These are phyloP conservation scores for Zygogramma bicolorata DNA, from an alignment of 2,888 invertebrate species.

Conservation along the genomic window DNA sequence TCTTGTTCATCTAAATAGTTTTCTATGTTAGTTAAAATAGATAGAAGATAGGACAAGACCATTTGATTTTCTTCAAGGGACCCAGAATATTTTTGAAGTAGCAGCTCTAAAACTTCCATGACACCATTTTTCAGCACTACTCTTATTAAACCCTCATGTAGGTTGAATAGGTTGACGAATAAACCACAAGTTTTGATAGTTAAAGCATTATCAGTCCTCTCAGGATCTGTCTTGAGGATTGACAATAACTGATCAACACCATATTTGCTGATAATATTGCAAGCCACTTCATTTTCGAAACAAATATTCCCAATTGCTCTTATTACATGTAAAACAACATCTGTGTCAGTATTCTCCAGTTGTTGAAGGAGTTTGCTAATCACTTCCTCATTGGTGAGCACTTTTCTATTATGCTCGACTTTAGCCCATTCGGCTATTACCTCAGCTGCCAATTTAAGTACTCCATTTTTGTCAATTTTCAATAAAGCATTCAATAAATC, in stretches of 20 bases:
- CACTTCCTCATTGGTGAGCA: conserved; percentile 74
- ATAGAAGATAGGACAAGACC: conserved; percentile 69
- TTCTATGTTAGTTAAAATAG: conserved; percentile 73
- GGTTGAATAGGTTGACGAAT: conserved; percentile 83
- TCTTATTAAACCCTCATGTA: conserved; percentile 77
- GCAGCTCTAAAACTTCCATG: conserved; percentile 69
- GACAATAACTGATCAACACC: conserved; percentile 58
- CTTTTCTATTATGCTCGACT: conserved; percentile 79
- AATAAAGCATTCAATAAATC: conserved; percentile 67
- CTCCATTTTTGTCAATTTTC: conserved; percentile 66
- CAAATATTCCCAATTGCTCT: conserved; percentile 90
- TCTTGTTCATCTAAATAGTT: conserved; percentile 73
- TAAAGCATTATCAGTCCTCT: conserved; percentile 49
- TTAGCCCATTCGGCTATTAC: conserved; percentile 87
- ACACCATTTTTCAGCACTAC: conserved; percentile 71
- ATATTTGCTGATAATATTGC: conserved; percentile 67
- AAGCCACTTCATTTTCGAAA: conserved; percentile 83
- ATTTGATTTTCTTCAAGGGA: conserved; percentile 72
- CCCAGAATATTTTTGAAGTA: conserved; percentile 67
- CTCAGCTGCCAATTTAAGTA: conserved; percentile 74
- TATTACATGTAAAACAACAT: conserved; percentile 76
- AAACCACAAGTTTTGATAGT: conserved; percentile 78
- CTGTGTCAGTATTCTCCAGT: conserved; percentile 70
- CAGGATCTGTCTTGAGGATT: conserved; percentile 52
- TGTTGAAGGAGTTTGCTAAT: conserved; percentile 72